Evolutionary conservation across 2,888 invertebrate genomes (phyloP).

Genomic region (Lasioglossum oenotherae): DNA sequence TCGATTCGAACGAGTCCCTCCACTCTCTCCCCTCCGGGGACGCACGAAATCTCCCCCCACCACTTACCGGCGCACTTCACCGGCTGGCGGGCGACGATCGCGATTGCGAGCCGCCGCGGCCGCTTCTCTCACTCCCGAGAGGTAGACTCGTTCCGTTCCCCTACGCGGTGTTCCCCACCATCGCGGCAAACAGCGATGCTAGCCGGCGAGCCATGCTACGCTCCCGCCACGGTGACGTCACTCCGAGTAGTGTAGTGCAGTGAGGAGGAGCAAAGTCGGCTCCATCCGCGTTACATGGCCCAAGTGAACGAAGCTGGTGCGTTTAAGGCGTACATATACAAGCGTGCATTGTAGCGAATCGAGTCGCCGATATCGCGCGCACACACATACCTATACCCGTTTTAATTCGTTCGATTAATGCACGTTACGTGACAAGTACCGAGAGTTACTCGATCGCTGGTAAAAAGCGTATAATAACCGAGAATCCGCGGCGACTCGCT

Average conservation of each 20-base stretch:
- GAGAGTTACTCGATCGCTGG: slow-evolving; percentile 40
- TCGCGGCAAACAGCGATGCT: slow-evolving; percentile 67
- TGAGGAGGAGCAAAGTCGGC: slow-evolving; percentile 83
- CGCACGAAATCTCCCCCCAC: slow-evolving; percentile 58
- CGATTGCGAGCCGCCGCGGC: slow-evolving; percentile 70
- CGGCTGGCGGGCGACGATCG: slow-evolving; percentile 70
- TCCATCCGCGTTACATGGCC: slow-evolving; percentile 80
- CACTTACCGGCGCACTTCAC: slow-evolving; percentile 45
- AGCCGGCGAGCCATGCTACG: slow-evolving; percentile 82
- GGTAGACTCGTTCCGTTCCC: slow-evolving; percentile 82
- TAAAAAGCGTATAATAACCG: slow-evolving; percentile 22
- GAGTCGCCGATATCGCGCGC: slow-evolving; percentile 31
- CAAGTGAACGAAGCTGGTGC: slow-evolving; percentile 72
- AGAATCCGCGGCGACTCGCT: slow-evolving; percentile 48
- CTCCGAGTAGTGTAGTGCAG: slow-evolving; percentile 85
- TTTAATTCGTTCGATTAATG: slow-evolving; percentile 32
- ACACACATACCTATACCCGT: not conserved
- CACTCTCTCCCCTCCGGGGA: slow-evolving; percentile 51
- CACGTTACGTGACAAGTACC: slow-evolving; percentile 48
- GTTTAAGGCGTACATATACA: slow-evolving; percentile 62
- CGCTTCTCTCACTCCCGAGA: slow-evolving; percentile 54
- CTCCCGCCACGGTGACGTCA: slow-evolving; percentile 85
- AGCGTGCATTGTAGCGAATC: slow-evolving; percentile 56
- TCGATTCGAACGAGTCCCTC: slow-evolving; percentile 74
- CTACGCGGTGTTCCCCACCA: slow-evolving; percentile 74